A percentile compares a stretch with the other conserved stretches of the same genome.
Conservation (phyloP, 2,113 vertebrate species). For the Pedetes capensis region DNA sequence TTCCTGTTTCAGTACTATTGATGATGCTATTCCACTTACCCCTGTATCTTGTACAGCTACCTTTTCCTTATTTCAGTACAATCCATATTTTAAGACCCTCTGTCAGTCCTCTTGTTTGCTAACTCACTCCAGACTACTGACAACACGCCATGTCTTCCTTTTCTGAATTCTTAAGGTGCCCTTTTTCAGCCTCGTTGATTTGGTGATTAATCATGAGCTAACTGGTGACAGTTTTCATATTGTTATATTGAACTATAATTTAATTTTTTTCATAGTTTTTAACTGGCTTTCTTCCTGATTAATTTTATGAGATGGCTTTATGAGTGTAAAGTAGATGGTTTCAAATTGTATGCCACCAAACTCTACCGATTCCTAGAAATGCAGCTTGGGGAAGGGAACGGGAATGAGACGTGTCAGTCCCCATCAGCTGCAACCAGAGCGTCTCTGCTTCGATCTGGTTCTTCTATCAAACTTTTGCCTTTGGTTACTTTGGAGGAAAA, state of each 20-base stretch:
- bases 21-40: not conserved
- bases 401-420: not conserved
- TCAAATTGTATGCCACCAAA: not conserved
- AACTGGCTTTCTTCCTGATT: slow-evolving; percentile 45
- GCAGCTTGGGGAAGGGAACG: not conserved
- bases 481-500: slow-evolving; percentile 31
- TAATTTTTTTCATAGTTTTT: slow-evolving; percentile 56
- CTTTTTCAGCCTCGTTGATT: slow-evolving; percentile 18
- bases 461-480: not conserved
- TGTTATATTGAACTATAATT: slow-evolving; percentile 37
- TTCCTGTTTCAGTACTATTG: not conserved
- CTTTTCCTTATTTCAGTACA: not conserved
- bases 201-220: slow-evolving; percentile 32
- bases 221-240: slow-evolving; percentile 20
- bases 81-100: not conserved
- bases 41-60: not conserved
- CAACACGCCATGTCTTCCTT: not conserved
- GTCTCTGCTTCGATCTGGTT: not conserved
- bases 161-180: not conserved
- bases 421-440: not conserved
- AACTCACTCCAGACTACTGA: not conserved
- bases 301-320: slow-evolving; percentile 48
- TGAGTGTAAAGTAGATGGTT: slow-evolving; percentile 23
- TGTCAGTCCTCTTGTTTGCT: not conserved
- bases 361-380: slow-evolving; percentile 42